phyloP scores from a whole-genome alignment of 2,797 vertebrate species.

The Diplodus sargus region DNA sequence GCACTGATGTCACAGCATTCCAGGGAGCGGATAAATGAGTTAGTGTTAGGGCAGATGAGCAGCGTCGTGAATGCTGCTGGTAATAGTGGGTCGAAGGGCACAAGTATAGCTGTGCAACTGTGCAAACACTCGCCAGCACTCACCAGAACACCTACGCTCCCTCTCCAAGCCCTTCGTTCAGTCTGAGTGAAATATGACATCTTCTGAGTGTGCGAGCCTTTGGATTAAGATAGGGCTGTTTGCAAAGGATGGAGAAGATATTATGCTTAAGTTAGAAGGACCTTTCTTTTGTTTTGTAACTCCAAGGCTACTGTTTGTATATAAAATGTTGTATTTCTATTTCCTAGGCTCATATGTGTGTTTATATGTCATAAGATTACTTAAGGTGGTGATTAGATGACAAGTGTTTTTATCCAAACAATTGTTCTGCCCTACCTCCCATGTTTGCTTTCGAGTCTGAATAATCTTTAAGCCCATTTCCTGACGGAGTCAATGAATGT shows the following conservation, averaged over 20 bases:
- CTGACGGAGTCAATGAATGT: slow-evolving; percentile 8
- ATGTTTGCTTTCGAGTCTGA: slow-evolving; percentile 1
- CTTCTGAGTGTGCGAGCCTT: background rate
- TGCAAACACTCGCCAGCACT: slow-evolving; percentile 48
- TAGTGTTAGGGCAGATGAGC: slow-evolving; percentile 84
- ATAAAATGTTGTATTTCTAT: background rate
- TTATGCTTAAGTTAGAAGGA: background rate
- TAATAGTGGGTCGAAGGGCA: slow-evolving; percentile 76
- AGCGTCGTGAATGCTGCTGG: slow-evolving; percentile 72
- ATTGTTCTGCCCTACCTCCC: background rate
- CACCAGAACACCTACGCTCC: slow-evolving; percentile 39
- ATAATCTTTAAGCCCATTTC: slow-evolving; percentile 1
- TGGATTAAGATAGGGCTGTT: background rate
- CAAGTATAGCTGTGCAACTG: slow-evolving; percentile 61
- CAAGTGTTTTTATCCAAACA: slow-evolving; percentile 17
- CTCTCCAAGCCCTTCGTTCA: slow-evolving; percentile 13
- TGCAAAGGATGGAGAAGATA: background rate
- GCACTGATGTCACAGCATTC: slow-evolving; percentile 86
- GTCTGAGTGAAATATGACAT: slow-evolving; percentile 19
- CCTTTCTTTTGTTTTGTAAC: slow-evolving; percentile 4
- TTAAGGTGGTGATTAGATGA: slow-evolving; percentile 16
- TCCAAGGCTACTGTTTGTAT: background rate
- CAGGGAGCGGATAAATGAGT: slow-evolving; percentile 84
- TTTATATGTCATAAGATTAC: background rate
- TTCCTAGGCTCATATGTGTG: slow-evolving; percentile 5